Percentiles rank a stretch among this genome's conserved stretches.
phyloP scores from a whole-genome alignment of 2,888 invertebrate species.

The Thecophora atra region DNA sequence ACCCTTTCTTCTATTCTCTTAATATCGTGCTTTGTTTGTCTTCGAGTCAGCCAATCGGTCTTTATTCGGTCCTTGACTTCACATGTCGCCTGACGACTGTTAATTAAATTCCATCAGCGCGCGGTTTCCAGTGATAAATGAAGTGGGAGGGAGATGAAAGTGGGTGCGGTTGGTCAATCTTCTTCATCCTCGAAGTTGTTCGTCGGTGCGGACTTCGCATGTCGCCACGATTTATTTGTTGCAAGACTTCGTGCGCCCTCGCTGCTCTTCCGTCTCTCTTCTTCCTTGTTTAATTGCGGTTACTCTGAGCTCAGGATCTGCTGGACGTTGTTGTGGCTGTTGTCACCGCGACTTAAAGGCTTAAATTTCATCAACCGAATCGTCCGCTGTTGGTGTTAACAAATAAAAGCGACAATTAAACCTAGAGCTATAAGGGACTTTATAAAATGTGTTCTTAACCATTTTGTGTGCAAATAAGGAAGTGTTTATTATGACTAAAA shows the following conservation, averaged over 20 bases:
- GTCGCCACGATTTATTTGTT: too few species aligned
- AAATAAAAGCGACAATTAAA: constrained; percentile 24
- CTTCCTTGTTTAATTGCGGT: constrained; percentile 23
- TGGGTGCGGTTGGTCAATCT: too few species aligned
- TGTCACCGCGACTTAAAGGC: not conserved
- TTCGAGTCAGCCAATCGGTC: too few species aligned
- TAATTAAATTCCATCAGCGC: constrained; percentile 1
- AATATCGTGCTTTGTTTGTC: too few species aligned
- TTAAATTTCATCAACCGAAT: constrained; percentile 5
- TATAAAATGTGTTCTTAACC: not conserved
- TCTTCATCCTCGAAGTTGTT: too few species aligned
- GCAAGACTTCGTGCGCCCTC: too few species aligned
- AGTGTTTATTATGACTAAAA: too few species aligned
- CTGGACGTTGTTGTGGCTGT: too few species aligned
- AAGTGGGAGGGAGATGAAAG: too few species aligned
- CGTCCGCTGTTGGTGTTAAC: not conserved
- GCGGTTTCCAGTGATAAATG: constrained; percentile 1
- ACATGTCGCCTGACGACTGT: constrained; percentile 9
- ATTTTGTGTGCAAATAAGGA: too few species aligned
- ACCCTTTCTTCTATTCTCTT: too few species aligned
- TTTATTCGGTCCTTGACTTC: not conserved
- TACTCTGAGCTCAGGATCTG: not conserved
- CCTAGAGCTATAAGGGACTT: constrained; percentile 41
- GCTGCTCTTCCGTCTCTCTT: not conserved
- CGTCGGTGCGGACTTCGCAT: too few species aligned